Evolutionary conservation across 2,113 vertebrate genomes (phyloP), one percentile per base, ranked within the genome.

Genomic region (Ornithorhynchus anatinus): DNA sequence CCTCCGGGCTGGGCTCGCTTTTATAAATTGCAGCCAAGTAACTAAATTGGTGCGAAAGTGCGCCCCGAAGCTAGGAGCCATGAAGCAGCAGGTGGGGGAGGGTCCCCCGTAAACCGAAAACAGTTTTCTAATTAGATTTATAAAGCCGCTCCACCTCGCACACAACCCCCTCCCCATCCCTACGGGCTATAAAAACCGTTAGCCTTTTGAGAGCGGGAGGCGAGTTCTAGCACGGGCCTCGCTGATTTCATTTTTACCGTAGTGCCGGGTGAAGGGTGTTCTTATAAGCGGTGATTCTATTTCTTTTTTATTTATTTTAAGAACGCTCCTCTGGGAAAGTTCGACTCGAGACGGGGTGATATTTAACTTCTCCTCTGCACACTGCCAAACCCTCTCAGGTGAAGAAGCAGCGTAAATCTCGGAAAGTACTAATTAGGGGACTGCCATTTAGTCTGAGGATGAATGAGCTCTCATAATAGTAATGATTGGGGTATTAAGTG

Each of bases 1-100:
- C 47, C 57, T 45, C 22, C 3, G 7, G 50, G 16, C 1, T 36
- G 40, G 51, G 54, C 45, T 44, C 45, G 12, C 2, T 44, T 76
- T 69, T 44, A 66, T 61, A 79, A 42, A 25, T 1, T 59, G 65
- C 64, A 60, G 66, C 36, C 52, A 48, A 71, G 45, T 60, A 71
- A 80, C 60, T 78, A 58, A 59, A 6, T 59, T 65, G 71, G 50
- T 53, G 70, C 54, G 50, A 10, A 65, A 64, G 68, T 60, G 60
- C 44, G 52, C 40, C 47, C 56, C 2, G 0, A 57, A 57, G 67
- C 44, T 60, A 39, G 36, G 1, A 6, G 13, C 40, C 54, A 58
- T 42, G 44, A 65, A 80, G 54, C 48, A 65, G n/a, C n/a, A n/a
- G n/a, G n/a, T n/a, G n/a, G n/a, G n/a, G n/a, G n/a, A n/a, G n/a